Base-by-base conservation (phyloP, 2,888 invertebrate species). In the Portevinia maculata region DNA sequence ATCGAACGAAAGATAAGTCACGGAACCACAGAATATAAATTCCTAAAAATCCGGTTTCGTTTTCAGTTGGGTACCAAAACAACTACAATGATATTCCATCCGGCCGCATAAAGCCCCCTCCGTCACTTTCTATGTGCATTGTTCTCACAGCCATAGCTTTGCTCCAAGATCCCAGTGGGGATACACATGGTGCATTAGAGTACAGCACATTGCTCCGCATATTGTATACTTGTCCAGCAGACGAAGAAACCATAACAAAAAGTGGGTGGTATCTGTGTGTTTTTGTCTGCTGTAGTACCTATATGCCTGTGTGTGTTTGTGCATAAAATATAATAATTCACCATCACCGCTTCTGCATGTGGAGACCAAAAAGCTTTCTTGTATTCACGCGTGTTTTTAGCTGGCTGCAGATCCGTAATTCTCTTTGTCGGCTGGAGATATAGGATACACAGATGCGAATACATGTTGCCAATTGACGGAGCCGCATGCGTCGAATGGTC, bases 21-120 rank as follows among this genome's bases (percentile, higher is more conserved):
- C 30, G 55, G 50, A 30, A 55, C 41, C 53, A 67, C 48, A 67
- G 65, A 76, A 65, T 65, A 71, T 65, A 76, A 86, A 87, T 86
- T 88, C 86, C 87, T 87, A 87, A 86, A 88, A 88, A 88, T 88
- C 88, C 88, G 88, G 88, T 88, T 88, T 88, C 88, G 86, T 88
- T 88, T 88, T 88, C 87, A 87, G 71, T 83, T 78, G 67, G 41
- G 19, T 13, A 21, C 28, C 21, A 24, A 34, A 30, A 48, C 62
- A 55, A 55, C 48, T 41, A 44, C 17, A 55, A 13, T 30, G 50
- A 28, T 37, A 34, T n/a, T n/a, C 24, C 19, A 37, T 37, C n/a
- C 70, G 46, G 70, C 50, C 17, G 28, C 44, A 37, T 30, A 59
- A n/a, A n/a, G n/a, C n/a, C n/a, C 30, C 39, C 19, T 74, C 55